These are phyloP conservation scores for Coleophora flavipennella DNA, from an alignment of 2,888 invertebrate genomes.

Conservation along the genomic window DNA sequence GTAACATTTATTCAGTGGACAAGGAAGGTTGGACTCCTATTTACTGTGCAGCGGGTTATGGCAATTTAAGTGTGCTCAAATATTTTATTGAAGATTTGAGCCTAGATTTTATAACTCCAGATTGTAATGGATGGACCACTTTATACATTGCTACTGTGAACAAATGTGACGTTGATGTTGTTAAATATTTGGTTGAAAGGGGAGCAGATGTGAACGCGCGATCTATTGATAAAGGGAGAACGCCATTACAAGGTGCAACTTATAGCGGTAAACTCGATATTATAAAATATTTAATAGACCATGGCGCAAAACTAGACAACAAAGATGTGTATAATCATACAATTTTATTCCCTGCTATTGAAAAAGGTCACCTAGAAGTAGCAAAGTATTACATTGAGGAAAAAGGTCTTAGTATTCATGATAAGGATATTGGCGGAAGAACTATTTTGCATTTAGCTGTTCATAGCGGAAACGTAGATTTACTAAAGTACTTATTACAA, in stretches of 20 bases:
- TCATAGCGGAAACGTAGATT: conserved; percentile 3
- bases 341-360: neutral
- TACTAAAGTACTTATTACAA: conserved; percentile 4
- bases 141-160: conserved; percentile 1
- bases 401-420: neutral
- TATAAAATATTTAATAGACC: conserved; percentile 4
- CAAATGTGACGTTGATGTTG: neutral
- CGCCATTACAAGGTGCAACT: neutral
- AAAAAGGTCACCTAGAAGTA: conserved; percentile 3
- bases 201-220: neutral
- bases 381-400: conserved; percentile 6
- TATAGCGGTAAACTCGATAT: neutral
- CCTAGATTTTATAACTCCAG: neutral
- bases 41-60: neutral
- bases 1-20: neutral
- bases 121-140: neutral
- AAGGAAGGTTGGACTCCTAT: conserved; percentile 1
- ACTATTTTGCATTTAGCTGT: conserved; percentile 5
- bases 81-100: conserved; percentile 5
- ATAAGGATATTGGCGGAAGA: neutral
- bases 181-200: conserved; percentile 2
- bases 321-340: conserved; percentile 1
- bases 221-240: neutral
- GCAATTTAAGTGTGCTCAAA: conserved; percentile 1
- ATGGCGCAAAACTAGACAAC: neutral